Evolutionary conservation across 2,888 invertebrate genomes (phyloP), one percentile per base, ranked within the genome.

Genomic region (Mythimna albipuncta): DNA sequence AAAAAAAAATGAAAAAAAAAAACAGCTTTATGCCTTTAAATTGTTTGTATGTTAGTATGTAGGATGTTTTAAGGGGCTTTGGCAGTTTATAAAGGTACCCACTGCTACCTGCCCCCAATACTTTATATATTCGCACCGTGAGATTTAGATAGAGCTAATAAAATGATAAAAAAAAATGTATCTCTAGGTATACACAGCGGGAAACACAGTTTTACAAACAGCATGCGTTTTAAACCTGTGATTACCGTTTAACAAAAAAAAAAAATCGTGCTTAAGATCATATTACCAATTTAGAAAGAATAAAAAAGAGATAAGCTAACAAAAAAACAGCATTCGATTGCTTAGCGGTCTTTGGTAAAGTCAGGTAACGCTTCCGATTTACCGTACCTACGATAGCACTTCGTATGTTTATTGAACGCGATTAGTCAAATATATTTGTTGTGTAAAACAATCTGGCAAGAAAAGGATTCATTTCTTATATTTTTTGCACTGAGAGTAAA

Each of bases 11-110:
- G 72, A 85, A 90, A 92, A 94, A 94, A 93, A 94, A 95, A 92
- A 86, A 91, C 93, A 93, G 95, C 95, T 95, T 96, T 92, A 95
- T 92, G 95, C 95, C 95, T 95, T 95, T 93, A 93, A 86, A 95
- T 94, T 94, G 94, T 94, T 95, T 95, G 94, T 94, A 95, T 93
- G 93, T 93, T 94, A 95, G 93, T 88, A 85, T 78, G 91, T 94
- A 94, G 94, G 91, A 88, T 88, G 91, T 93, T 92, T 88, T 86
- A 85, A 87, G 91, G 86, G 93, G 93, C 90, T 89, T 89, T 84
- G 82, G 91, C 91, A 89, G 92, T 90, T 90, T 92, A 91, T 92
- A 91, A 91, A 90, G 86, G 90, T 93, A 93, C 91, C 90, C 92
- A 92, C 93, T 92, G 93, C 91, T 88, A 83, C 75, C 83, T 85